Percentiles rank a stretch among this genome's conserved stretches.
phyloP scores from a whole-genome alignment of 64 coral and sea anemone species.

The Porites lutea region DNA sequence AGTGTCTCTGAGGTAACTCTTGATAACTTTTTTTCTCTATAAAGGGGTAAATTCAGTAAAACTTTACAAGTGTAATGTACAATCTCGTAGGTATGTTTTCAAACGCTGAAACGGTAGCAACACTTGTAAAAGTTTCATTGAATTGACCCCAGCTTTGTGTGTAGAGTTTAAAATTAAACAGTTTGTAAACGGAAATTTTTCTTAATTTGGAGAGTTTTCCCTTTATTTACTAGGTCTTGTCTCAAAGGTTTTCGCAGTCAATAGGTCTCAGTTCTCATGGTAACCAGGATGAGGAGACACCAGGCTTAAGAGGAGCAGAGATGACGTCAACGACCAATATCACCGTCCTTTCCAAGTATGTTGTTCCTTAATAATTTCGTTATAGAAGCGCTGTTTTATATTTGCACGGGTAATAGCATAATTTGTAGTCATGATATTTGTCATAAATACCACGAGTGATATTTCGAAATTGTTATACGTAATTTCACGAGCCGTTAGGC shows the following conservation, averaged over 20 bases:
- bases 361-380: background rate
- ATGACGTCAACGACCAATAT: background rate
- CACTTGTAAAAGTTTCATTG: background rate
- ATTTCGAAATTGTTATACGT: too few species aligned
- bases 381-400: background rate
- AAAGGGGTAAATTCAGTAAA: too few species aligned
- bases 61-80: too few species aligned
- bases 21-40: background rate
- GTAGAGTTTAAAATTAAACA: background rate
- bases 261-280: constrained; percentile 66
- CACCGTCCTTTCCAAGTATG: constrained; percentile 39
- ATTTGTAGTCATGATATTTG: too few species aligned
- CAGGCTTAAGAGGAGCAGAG: constrained; percentile 30
- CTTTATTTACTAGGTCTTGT: constrained; percentile 27
- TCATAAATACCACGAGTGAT: too few species aligned
- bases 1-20: constrained; percentile 16
- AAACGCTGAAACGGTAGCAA: too few species aligned
- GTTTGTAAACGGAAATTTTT: background rate
- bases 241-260: constrained; percentile 54
- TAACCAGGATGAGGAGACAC: background rate
- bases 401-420: too few species aligned
- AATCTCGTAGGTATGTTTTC: too few species aligned
- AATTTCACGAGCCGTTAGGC: too few species aligned
- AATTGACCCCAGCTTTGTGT: too few species aligned
- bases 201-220: too few species aligned